Conservation (phyloP, 37 sponge, comb jelly and placozoan genomes). For the Haliclona indistincta region DNA sequence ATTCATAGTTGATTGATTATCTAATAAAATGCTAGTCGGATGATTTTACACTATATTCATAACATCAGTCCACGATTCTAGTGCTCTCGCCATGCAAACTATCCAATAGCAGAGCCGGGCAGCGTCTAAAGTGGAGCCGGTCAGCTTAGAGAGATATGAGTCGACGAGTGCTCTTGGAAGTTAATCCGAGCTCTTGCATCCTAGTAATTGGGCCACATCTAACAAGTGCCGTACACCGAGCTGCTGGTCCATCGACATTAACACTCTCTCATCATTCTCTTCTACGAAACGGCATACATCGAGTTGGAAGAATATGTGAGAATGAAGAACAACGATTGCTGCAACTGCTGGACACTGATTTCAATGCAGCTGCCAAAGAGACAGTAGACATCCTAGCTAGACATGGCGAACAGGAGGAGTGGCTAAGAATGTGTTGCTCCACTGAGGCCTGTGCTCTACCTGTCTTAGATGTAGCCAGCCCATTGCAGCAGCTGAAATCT, state of each 20-base stretch:
- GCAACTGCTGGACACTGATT: slow-evolving; percentile 1
- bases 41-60: no score
- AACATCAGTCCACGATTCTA: no score
- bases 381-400: neutral
- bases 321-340: slow-evolving; percentile 1
- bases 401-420: neutral
- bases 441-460: no score
- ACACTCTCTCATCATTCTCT: neutral
- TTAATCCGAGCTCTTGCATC: slow-evolving; percentile 37
- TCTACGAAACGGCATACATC: neutral
- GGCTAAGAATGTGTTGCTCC: neutral
- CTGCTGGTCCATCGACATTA: neutral
- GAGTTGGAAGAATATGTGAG: no score
- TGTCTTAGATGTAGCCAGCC: no score
- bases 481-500: slow-evolving; percentile 15
- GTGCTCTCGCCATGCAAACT: no score
- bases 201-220: slow-evolving; percentile 10
- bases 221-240: neutral
- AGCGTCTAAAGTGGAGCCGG: no score
- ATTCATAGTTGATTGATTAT: no score
- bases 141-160: no score
- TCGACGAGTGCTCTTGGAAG: slow-evolving; percentile 14
- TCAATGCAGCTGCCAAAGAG: neutral
- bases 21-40: no score
- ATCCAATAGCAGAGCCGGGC: no score